phyloP scores from a whole-genome alignment of 2,797 vertebrate genomes.

The Hyperoplus immaculatus region DNA sequence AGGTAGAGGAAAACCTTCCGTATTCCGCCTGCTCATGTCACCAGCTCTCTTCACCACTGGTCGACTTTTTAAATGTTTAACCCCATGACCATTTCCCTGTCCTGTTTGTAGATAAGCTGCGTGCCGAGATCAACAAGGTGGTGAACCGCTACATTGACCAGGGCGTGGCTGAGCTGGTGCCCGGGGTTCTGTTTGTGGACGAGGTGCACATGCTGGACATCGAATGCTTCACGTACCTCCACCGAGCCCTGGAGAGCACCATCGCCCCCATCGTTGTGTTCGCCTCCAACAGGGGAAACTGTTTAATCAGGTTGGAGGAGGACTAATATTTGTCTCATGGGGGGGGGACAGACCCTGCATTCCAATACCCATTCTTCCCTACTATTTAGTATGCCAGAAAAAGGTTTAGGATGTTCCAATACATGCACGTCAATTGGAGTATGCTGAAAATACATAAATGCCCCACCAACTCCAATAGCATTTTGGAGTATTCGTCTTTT shows the following conservation, averaged over 20 bases:
- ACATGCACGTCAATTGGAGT: too few species aligned
- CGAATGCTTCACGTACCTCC: conserved; percentile 98
- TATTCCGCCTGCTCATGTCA: neutral
- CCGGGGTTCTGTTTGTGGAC: conserved; percentile 96
- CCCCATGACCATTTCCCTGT: neutral
- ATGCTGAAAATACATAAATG: too few species aligned
- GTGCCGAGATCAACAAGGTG: conserved; percentile 98
- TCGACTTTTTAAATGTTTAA: neutral
- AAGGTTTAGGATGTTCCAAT: too few species aligned
- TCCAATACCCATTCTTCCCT: too few species aligned
- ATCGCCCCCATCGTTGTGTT: conserved; percentile 98
- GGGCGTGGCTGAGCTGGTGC: conserved; percentile 96
- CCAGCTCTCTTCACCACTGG: too few species aligned
- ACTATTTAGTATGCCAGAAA: too few species aligned
- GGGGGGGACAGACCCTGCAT: too few species aligned
- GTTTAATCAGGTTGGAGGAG: conserved; percentile 90
- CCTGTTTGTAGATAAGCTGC: conserved; percentile 90
- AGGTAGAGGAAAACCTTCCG: conserved; percentile 80
- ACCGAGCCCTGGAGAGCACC: conserved; percentile 95
- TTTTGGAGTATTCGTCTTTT: too few species aligned
- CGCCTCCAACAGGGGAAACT: conserved; percentile 97
- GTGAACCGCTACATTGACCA: conserved; percentile 99
- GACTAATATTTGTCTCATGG: neutral
- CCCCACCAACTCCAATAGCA: too few species aligned
- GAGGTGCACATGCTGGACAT: conserved; percentile 99